Evolutionary conservation across 2,888 invertebrate genomes (phyloP).

Genomic region (Maniola hyperantus): DNA sequence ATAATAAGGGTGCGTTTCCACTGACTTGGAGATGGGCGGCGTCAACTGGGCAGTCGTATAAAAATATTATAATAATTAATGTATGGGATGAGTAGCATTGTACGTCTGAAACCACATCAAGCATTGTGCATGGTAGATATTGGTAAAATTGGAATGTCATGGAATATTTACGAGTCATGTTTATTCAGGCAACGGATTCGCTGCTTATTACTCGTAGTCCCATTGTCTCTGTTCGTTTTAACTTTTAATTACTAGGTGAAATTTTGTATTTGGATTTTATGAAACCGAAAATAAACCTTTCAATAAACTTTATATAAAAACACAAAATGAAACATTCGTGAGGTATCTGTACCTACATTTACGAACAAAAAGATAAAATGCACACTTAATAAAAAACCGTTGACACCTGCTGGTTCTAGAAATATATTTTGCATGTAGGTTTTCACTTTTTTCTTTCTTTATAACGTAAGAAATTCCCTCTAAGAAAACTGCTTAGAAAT

Average conservation of each 20-base stretch:
- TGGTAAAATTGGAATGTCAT: conserved; percentile 26
- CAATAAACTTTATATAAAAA: not conserved
- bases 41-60: too few species aligned
- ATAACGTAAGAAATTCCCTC: too few species aligned
- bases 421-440: too few species aligned
- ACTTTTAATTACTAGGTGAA: conserved; percentile 9
- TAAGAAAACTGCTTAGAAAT: too few species aligned
- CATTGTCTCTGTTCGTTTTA: conserved; percentile 3
- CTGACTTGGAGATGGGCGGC: too few species aligned
- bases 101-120: not conserved
- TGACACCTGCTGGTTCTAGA: too few species aligned
- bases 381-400: too few species aligned
- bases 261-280: not conserved
- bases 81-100: not conserved
- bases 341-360: too few species aligned
- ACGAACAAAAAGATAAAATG: too few species aligned
- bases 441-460: too few species aligned
- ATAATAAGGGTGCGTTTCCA: too few species aligned
- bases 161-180: conserved; percentile 33
- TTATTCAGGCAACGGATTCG: conserved; percentile 28
- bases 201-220: conserved; percentile 12
- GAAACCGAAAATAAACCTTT: not conserved
- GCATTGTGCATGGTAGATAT: conserved; percentile 17
- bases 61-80: not conserved
- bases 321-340: not conserved